Evolutionary conservation across 1,140 invertebrate species (phyloP).

Genomic region (Nilaparvata lugens): DNA sequence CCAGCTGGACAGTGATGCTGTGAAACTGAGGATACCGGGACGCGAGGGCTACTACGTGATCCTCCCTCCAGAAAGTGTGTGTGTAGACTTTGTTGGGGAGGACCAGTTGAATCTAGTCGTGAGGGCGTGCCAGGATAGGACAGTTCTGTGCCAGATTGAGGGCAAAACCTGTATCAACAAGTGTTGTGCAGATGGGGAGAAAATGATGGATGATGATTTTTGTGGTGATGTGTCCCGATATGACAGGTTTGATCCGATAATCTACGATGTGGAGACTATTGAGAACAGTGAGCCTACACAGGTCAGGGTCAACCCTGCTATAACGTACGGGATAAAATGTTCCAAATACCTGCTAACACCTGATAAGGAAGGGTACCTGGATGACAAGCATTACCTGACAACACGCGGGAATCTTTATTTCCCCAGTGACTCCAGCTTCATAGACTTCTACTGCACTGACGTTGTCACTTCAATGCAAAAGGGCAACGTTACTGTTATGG

Average conservation of each 20-base stretch:
- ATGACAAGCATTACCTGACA: not conserved
- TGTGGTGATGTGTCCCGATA: constrained; percentile 1
- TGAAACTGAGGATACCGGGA: constrained; percentile 6
- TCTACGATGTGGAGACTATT: not conserved
- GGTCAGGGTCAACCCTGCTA: not conserved
- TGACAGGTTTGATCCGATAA: not conserved
- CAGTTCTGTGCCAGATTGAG: constrained; percentile 2
- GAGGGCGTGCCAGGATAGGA: constrained; percentile 12
- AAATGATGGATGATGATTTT: not conserved
- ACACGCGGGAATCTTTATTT: not conserved
- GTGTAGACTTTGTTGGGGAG: constrained; percentile 16
- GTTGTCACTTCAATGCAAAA: not conserved
- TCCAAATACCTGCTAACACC: not conserved
- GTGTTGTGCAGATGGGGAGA: constrained; percentile 17
- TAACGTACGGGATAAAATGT: not conserved
- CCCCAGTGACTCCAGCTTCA: not conserved
- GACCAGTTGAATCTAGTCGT: constrained; percentile 13
- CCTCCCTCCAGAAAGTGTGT: constrained; percentile 19
- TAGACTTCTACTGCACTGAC: constrained; percentile 12
- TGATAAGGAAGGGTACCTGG: not conserved
- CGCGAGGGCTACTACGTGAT: not conserved
- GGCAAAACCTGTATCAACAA: constrained; percentile 14
- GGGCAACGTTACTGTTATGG: not conserved
- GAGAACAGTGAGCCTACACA: constrained; percentile 1
- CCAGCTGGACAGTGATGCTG: constrained; percentile 16